Base-by-base conservation (phyloP, 2,113 vertebrate genomes). In the Ictalurus furcatus region DNA sequence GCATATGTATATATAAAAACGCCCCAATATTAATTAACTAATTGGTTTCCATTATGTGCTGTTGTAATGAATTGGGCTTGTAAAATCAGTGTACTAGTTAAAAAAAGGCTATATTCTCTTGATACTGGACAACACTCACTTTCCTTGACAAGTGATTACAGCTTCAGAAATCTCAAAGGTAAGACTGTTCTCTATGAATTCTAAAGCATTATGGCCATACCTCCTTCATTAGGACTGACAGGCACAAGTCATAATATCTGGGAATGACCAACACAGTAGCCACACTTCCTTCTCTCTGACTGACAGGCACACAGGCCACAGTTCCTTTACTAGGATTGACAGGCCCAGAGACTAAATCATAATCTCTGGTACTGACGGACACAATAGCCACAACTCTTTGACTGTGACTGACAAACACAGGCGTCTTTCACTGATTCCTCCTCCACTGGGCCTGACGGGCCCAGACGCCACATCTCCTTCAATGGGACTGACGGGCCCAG, bases 141-240 rank as follows among this genome's bases (percentile, higher is more conserved):
- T 94, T 87, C 95, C 93, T 97, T 98, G 95, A 97, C 94, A 56
- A 92, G 71, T 91, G 84, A 65, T 92, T 92, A 98, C 97, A 97
- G 95, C 95, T 98, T 91, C 95, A 96, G 7, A 96, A 95, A 94
- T 96, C 96, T 88, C 96, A 97, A 95, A 95, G 96, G 97, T 98
- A 94, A 95, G 95, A 73, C 6, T 58, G 23, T 13, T 44, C 56
- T 61, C 25, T 8, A 4, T 76, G 82, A 25, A 67, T 59, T 67
- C 28, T 67, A 25, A 63, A 84, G 6, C 3, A 6, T 37, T 63
- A 6, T 28, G 6, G 14, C 48, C 6, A n/a, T 28, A 5, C 9
- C 40, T 76, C 1, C 7, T 76, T 76, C 37, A 76, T 19, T 25
- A 7, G 16, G 17, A 73, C 16, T 73, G 30, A 73, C 34, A 8